Conservation (phyloP, 2,797 vertebrate genomes). For the Tenualosa thibaudeaui region DNA sequence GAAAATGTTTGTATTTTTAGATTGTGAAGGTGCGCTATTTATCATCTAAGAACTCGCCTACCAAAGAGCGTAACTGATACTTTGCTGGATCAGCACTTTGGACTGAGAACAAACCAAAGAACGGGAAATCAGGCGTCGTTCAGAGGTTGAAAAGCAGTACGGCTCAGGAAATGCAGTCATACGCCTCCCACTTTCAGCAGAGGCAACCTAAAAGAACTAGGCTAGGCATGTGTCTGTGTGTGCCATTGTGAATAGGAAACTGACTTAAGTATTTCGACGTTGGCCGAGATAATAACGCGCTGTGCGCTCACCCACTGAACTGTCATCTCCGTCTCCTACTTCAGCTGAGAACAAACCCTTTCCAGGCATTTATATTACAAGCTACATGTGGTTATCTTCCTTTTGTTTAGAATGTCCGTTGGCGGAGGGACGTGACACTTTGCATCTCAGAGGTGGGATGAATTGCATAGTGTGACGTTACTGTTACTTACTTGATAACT, state of each 20-base stretch:
- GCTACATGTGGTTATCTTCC: conserved; percentile 19
- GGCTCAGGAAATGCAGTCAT: conserved; percentile 21
- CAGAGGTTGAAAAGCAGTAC: not conserved
- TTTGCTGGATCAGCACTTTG: conserved; percentile 6
- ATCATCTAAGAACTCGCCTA: not conserved
- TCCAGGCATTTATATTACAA: conserved; percentile 11
- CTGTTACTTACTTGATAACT: not conserved
- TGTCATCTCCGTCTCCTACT: not conserved
- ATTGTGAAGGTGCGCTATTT: not conserved
- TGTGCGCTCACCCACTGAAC: conserved; percentile 7
- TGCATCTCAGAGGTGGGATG: not conserved
- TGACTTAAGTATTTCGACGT: conserved; percentile 18
- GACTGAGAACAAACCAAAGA: not conserved
- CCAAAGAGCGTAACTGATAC: conserved; percentile 15
- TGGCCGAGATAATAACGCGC: conserved; percentile 20
- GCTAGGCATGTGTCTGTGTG: not conserved
- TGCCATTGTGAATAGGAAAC: conserved; percentile 7
- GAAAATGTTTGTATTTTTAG: not conserved
- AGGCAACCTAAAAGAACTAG: conserved; percentile 3
- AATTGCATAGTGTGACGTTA: not conserved
- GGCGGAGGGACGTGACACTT: not conserved
- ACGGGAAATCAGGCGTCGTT: conserved; percentile 13
- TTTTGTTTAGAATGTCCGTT: not conserved
- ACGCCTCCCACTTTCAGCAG: conserved; percentile 4
- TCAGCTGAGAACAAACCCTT: not conserved